Evolutionary conservation across 1,140 invertebrate species (phyloP).

Genomic region (Sipha flava): DNA sequence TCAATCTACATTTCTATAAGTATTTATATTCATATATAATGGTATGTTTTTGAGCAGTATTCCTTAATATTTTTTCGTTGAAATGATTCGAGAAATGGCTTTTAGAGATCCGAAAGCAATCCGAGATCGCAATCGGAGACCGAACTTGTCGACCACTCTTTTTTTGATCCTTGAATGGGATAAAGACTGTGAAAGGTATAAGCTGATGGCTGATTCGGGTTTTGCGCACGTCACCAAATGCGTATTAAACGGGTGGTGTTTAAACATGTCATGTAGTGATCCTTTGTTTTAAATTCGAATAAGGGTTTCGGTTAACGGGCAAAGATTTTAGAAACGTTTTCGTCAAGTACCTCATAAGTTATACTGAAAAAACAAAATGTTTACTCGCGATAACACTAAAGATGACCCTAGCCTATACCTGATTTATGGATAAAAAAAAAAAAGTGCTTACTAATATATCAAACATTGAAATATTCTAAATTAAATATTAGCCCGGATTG

Average conservation of each 20-base stretch:
- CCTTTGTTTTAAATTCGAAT: conserved; percentile 18
- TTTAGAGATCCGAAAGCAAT: not conserved
- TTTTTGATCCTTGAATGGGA: not conserved
- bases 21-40: no score
- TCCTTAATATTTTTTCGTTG: not conserved
- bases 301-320: not conserved
- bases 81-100: not conserved
- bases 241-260: conserved; percentile 13
- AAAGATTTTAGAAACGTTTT: not conserved
- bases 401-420: not conserved
- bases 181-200: not conserved
- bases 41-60: no score
- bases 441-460: not conserved
- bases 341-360: conserved; percentile 4
- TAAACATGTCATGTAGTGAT: not conserved
- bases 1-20: no score
- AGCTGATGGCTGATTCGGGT: conserved; percentile 2
- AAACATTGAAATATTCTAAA: not conserved
- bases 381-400: not conserved
- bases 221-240: conserved; percentile 9
- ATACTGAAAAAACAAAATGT: not conserved
- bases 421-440: not conserved
- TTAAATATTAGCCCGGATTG: not conserved
- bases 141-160: not conserved
- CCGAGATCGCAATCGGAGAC: not conserved